Conservation (phyloP, 2,113 vertebrate genomes). For the Raphicerus campestris region DNA sequence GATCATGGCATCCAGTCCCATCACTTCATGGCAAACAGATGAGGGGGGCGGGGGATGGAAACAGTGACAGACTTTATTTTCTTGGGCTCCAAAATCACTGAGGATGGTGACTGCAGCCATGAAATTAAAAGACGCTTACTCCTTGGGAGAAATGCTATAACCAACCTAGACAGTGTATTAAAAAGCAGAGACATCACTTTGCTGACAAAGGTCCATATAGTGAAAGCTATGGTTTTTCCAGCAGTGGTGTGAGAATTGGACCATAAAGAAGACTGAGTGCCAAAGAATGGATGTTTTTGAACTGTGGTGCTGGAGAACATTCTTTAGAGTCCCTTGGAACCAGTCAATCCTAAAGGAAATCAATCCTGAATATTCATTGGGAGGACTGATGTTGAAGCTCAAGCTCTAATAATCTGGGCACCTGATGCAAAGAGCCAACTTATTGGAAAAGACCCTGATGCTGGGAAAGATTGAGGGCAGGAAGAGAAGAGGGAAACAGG, state of each 20-base stretch:
- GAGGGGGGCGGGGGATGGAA: neutral
- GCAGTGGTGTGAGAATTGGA: neutral
- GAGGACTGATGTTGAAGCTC: neutral
- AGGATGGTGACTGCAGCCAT: neutral
- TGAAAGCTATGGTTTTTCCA: neutral
- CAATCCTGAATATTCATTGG: neutral
- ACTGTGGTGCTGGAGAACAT: neutral
- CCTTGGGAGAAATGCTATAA: neutral
- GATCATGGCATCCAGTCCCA: neutral
- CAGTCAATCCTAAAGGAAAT: neutral
- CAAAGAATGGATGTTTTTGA: neutral
- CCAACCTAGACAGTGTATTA: neutral
- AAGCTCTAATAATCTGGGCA: neutral
- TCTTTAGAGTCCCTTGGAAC: neutral
- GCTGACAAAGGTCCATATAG: neutral
- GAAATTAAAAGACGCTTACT: neutral
- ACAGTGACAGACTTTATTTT: neutral
- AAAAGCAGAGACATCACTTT: neutral
- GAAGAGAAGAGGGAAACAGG: neutral
- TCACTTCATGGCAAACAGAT: neutral
- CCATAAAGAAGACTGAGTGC: neutral
- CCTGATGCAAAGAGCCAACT: neutral
- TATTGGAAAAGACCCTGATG: neutral
- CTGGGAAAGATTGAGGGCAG: neutral
- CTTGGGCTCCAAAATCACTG: neutral